phyloP scores from a whole-genome alignment of 2,888 invertebrate genomes.

The Halictus quadricinctus region DNA sequence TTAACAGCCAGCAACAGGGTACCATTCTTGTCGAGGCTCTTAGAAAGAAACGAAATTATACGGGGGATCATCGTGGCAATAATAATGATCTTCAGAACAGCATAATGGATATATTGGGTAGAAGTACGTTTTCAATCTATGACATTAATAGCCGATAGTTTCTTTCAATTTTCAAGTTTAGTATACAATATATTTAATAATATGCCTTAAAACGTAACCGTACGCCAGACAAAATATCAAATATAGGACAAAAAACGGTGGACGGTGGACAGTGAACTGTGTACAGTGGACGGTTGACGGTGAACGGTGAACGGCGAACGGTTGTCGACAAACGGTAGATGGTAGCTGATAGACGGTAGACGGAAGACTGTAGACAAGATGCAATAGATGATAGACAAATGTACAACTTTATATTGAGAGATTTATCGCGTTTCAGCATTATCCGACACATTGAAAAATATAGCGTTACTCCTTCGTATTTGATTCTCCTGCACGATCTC shows the following conservation, averaged over 20 bases:
- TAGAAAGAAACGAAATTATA: conserved; percentile 85
- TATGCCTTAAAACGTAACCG: background rate
- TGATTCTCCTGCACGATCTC: conserved; percentile 72
- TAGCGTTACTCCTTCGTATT: background rate
- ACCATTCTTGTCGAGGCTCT: conserved; percentile 89
- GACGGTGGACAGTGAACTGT: background rate
- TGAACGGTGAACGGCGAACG: background rate
- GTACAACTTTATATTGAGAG: background rate
- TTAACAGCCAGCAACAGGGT: conserved; percentile 89
- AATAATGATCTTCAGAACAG: conserved; percentile 87
- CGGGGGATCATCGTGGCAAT: conserved; percentile 83
- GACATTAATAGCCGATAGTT: background rate
- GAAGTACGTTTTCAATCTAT: conserved; percentile 85
- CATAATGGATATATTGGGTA: conserved; percentile 92
- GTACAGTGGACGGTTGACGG: background rate
- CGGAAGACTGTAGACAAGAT: background rate
- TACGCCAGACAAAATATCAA: background rate
- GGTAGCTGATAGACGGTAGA: background rate
- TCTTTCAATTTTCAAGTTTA: background rate
- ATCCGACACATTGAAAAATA: background rate
- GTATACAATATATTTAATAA: background rate
- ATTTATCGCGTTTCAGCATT: background rate
- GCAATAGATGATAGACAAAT: background rate
- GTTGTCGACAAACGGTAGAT: background rate
- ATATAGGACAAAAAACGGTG: background rate